Evolutionary conservation across 1,140 invertebrate species (phyloP).

Genomic region (Cydia amplana): DNA sequence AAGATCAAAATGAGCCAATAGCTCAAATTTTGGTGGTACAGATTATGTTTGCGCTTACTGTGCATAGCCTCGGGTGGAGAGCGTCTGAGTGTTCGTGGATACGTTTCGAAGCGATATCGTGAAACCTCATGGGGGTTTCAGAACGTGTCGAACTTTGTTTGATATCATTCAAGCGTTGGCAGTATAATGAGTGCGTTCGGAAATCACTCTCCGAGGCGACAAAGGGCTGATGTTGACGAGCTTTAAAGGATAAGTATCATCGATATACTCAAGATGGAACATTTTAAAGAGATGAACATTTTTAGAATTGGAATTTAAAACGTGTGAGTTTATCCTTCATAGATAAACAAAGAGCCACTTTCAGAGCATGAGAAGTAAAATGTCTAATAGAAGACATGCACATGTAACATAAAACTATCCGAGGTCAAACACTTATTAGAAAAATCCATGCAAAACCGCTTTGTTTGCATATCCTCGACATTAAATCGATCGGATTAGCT

Average conservation of each 20-base stretch:
- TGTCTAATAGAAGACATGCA: no score
- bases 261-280: neutral
- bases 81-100: conserved; percentile 44
- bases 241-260: neutral
- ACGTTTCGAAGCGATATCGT: conserved; percentile 27
- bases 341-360: no score
- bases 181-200: conserved; percentile 23
- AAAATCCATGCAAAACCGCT: no score
- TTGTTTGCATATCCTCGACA: no score
- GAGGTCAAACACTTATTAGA: no score
- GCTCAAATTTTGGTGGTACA: conserved; percentile 34
- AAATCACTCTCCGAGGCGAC: conserved; percentile 16
- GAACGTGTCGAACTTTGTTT: conserved; percentile 31
- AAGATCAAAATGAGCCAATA: neutral
- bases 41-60: conserved; percentile 28
- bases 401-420: no score
- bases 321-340: neutral
- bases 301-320: neutral
- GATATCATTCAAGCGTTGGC: conserved; percentile 28
- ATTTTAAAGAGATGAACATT: neutral
- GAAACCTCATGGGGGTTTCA: conserved; percentile 22
- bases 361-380: no score
- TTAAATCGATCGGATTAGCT: no score
- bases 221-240: neutral
- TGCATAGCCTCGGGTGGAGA: conserved; percentile 37